Evolutionary conservation across 2,113 vertebrate genomes (phyloP), one percentile per base, ranked within the genome.

Genomic region (Melanostigma gelatinosum): DNA sequence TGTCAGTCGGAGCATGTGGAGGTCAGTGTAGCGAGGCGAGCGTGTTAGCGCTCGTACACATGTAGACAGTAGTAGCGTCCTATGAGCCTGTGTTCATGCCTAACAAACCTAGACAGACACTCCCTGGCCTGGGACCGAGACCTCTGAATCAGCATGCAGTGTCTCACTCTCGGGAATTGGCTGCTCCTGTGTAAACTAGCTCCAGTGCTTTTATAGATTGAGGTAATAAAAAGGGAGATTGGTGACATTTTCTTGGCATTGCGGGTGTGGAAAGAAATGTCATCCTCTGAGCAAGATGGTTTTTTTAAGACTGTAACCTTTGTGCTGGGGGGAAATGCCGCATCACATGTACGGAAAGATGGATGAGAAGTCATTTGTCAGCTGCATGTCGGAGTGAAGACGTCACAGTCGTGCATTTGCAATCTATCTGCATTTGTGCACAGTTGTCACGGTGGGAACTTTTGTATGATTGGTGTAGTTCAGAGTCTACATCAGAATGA

Each of bases 1-100:
- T 80, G 83, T 91, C 87, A 88, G 82, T 44, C 2, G 27, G 85
- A 69, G 90, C 89, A 79, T 86, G 82, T 52, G 52, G 86, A 76
- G 91, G 90, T 89, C 90, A 91, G 77, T 38, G 89, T 62, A 84
- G 84, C 12, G 62, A 78, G 58, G 72, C 77, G 6, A 44, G 62
- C 52, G 8, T 48, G 79, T 79, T 68, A 27, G 13, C 12, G 8
- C 75, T 74, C 80, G 2, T 58, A 88, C 80, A 77, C 82, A 61
- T 90, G 86, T 88, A 88, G 90, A 88, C 90, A 83, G 60, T 27
- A 15, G 83, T 71, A 72, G 75, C 85, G 32, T 80, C 75, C 79
- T 68, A 8, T 40, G 72, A 87, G 84, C 40, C 84, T 15, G 1
- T 64, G 83, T 74, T 72, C 54, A 80, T 61, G 65, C 75, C 54